Conservation (phyloP, 2,888 invertebrate species). For the Lacanobia oleracea region DNA sequence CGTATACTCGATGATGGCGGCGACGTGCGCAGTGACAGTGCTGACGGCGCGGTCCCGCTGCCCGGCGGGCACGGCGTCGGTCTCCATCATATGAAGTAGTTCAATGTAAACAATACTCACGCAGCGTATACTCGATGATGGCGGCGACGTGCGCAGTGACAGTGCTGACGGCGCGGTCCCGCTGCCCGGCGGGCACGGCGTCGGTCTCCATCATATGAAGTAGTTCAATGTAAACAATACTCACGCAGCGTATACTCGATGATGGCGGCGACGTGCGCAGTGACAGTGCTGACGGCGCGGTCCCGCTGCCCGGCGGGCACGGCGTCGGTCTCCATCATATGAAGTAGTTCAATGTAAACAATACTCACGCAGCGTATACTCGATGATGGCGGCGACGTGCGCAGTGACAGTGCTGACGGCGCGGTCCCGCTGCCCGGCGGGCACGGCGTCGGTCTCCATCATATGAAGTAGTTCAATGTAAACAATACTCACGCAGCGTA, state of each 20-base stretch:
- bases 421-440: conserved; percentile 63
- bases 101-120: conserved; percentile 72
- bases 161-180: conserved; percentile 70
- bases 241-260: conserved; percentile 86
- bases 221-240: conserved; percentile 57
- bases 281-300: conserved; percentile 71
- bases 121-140: conserved; percentile 84
- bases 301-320: conserved; percentile 61
- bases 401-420: conserved; percentile 71
- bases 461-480: not conserved
- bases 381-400: conserved; percentile 78
- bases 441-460: conserved; percentile 81
- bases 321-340: conserved; percentile 84
- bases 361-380: conserved; percentile 85
- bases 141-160: conserved; percentile 75
- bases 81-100: conserved; percentile 80
- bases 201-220: conserved; percentile 85
- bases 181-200: conserved; percentile 51
- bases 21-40: conserved; percentile 74
- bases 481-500: conserved; percentile 82
- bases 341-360: not conserved
- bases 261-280: conserved; percentile 74
- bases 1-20: conserved; percentile 81
- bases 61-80: conserved; percentile 67
- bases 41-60: conserved; percentile 71